Percentiles rank a stretch among this genome's conserved stretches.
These are phyloP conservation scores for Rhynchomys soricoides DNA, from an alignment of 2,113 vertebrate genomes.

Conservation along the genomic window DNA sequence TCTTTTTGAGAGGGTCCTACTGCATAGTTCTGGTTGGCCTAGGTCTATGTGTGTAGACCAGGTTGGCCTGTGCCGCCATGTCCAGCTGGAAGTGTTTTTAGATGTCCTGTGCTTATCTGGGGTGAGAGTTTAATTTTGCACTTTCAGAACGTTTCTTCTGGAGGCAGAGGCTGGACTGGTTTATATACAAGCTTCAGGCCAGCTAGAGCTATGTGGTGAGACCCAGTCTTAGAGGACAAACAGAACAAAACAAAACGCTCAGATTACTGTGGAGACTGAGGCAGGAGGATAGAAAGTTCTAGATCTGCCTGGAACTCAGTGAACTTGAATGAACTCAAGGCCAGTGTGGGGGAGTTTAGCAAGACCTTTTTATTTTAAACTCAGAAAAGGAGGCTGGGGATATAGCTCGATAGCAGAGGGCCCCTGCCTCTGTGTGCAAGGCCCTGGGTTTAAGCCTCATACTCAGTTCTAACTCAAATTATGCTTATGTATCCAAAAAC, in stretches of 20 bases:
- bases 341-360: neutral
- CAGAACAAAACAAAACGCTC: constrained; percentile 20
- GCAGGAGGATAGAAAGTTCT: neutral
- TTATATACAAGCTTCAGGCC: no score
- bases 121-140: constrained; percentile 83
- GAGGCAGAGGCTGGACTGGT: neutral
- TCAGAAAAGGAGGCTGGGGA: neutral
- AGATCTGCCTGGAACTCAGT: neutral
- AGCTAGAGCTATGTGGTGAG: neutral
- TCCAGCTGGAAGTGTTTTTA: constrained; percentile 38
- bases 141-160: constrained; percentile 78
- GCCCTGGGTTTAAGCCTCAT: constrained; percentile 49
- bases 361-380: neutral
- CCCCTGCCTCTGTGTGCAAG: neutral
- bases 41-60: neutral
- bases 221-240: neutral
- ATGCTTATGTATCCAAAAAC: constrained; percentile 7
- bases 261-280: neutral
- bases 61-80: neutral
- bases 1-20: neutral
- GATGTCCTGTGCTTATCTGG: constrained; percentile 68
- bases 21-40: neutral
- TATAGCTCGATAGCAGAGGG: neutral
- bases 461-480: constrained; percentile 85
- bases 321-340: neutral